Percentiles rank a stretch among this genome's conserved stretches.
These are phyloP conservation scores for Sarotherodon lohbergeri DNA, from an alignment of 2,113 vertebrate species.

Conservation along the genomic window DNA sequence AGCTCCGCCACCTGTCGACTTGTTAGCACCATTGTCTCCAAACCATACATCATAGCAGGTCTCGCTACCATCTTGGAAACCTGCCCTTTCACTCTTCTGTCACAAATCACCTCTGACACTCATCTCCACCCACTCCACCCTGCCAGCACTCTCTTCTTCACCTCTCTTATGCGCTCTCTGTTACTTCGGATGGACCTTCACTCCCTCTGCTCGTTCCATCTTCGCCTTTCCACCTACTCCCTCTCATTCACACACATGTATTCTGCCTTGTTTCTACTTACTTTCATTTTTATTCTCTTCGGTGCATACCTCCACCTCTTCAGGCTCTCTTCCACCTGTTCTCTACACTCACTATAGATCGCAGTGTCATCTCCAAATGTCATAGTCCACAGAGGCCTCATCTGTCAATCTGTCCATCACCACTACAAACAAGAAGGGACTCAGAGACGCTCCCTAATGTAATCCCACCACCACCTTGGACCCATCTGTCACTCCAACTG, in stretches of 20 bases:
- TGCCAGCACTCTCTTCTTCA: background rate
- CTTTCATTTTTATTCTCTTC: background rate
- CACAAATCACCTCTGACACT: background rate
- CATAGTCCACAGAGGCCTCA: background rate
- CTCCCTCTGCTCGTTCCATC: background rate
- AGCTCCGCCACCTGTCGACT: background rate
- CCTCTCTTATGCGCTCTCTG: background rate
- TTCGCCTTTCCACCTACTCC: background rate
- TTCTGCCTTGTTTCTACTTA: background rate
- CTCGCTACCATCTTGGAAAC: background rate
- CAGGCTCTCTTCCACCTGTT: background rate
- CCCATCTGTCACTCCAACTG: background rate
- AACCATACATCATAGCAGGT: background rate
- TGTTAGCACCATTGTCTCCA: background rate
- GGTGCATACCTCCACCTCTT: background rate
- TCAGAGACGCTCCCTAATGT: background rate
- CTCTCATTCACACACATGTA: background rate
- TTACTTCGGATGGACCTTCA: background rate
- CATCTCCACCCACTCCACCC: background rate
- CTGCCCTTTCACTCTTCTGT: background rate
- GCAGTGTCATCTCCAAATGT: background rate
- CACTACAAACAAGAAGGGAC: background rate
- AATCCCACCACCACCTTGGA: background rate
- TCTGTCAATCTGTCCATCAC: background rate
- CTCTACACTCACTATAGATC: background rate